Percentiles rank a stretch among this genome's conserved stretches.
Evolutionary conservation across 2,797 vertebrate species (phyloP).

Genomic region (Neopelma chrysocephalum): DNA sequence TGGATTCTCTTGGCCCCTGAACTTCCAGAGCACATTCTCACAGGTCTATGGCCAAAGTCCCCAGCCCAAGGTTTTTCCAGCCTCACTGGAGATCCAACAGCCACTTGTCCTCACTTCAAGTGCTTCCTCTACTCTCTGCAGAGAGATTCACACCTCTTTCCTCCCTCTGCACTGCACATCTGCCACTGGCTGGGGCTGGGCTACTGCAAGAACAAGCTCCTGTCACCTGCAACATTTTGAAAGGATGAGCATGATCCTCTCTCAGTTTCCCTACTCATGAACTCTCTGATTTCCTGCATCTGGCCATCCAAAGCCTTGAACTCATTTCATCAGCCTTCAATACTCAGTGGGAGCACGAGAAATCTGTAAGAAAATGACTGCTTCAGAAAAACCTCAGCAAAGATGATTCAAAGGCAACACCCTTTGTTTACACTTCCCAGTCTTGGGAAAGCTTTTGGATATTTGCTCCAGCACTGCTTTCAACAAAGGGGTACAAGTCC

Average conservation of each 20-base stretch:
- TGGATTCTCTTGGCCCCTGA: not conserved
- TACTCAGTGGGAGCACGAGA: not conserved
- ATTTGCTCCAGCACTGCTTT: fast-evolving
- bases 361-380: not conserved
- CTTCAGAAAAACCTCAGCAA: not conserved
- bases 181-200: not conserved
- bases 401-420: not conserved
- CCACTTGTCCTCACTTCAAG: not conserved
- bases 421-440: not conserved
- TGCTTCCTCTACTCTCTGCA: not conserved
- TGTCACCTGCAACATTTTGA: not conserved
- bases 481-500: not conserved
- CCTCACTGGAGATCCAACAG: not conserved
- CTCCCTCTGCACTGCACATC: not conserved
- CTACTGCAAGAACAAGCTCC: not conserved
- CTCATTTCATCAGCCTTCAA: not conserved
- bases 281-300: not conserved
- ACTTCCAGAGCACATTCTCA: not conserved
- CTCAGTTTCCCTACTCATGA: not conserved
- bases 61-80: not conserved
- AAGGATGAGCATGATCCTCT: not conserved
- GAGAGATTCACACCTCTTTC: not conserved
- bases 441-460: not conserved
- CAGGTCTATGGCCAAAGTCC: not conserved
- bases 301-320: not conserved